These are phyloP conservation scores for Puffinus mauretanicus DNA, from an alignment of 2,113 vertebrate species.

Conservation along the genomic window DNA sequence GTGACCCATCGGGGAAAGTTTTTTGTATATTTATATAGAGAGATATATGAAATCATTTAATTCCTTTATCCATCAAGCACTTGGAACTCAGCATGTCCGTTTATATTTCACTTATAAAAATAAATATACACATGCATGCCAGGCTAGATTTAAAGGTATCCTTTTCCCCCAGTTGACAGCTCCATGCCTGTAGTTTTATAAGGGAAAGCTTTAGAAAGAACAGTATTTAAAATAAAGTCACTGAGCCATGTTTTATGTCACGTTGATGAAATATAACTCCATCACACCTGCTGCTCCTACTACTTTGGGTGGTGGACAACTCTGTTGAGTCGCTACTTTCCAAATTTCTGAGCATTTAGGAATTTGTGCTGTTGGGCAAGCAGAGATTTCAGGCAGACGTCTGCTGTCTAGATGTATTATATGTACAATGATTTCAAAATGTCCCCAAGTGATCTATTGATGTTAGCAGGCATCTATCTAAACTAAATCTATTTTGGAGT, in stretches of 20 bases:
- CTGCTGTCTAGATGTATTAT: neutral
- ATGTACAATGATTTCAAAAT: neutral
- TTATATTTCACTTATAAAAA: constrained; percentile 78
- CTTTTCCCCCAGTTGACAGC: constrained; percentile 55
- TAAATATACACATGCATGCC: constrained; percentile 74
- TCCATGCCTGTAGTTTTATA: constrained; percentile 61
- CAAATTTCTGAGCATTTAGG: neutral
- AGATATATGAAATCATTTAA: constrained; percentile 73
- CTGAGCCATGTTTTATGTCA: constrained; percentile 49
- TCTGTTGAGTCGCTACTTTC: neutral
- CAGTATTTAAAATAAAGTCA: constrained; percentile 39
- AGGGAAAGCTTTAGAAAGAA: constrained; percentile 47
- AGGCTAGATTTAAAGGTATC: constrained; percentile 72
- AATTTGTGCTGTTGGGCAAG: neutral
- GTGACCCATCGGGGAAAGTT: constrained; percentile 77
- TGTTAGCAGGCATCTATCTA: neutral
- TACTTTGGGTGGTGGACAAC: constrained; percentile 10
- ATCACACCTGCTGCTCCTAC: constrained; percentile 55
- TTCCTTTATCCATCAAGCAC: constrained; percentile 78
- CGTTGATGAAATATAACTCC: constrained; percentile 1
- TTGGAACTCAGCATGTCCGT: constrained; percentile 76
- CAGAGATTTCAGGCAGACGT: neutral
- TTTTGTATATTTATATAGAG: constrained; percentile 71
- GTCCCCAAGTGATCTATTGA: neutral
- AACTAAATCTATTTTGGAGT: neutral